phyloP scores from a whole-genome alignment of 1,140 invertebrate species.

The Teleopsis dalmanni region DNA sequence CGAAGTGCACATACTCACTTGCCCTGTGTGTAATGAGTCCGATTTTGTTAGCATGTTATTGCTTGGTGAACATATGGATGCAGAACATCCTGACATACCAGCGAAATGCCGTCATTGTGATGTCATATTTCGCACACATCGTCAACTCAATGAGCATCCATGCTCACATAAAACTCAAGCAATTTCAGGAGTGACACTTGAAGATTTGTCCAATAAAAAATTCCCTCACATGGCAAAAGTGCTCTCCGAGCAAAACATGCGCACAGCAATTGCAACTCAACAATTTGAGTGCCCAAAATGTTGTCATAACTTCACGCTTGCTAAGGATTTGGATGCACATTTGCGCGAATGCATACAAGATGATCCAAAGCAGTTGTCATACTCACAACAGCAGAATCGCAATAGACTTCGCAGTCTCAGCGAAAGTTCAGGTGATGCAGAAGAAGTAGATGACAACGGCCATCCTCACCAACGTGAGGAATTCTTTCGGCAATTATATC shows the following conservation, averaged over 20 bases:
- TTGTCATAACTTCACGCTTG: constrained; percentile 64
- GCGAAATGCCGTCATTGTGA: constrained; percentile 65
- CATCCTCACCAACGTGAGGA: constrained; percentile 54
- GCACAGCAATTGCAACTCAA: constrained; percentile 55
- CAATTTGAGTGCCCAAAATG: constrained; percentile 67
- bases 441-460: constrained; percentile 12
- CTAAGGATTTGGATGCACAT: constrained; percentile 61
- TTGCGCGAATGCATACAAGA: constrained; percentile 47
- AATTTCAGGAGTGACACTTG: constrained; percentile 67
- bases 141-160: constrained; percentile 57
- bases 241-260: constrained; percentile 61
- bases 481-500: constrained; percentile 71
- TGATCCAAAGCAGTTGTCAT: no score
- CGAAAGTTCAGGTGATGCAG: constrained; percentile 12
- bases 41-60: constrained; percentile 54
- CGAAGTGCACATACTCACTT: constrained; percentile 22
- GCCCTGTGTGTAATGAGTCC: constrained; percentile 54
- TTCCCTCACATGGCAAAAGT: constrained; percentile 68
- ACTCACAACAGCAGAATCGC: no score
- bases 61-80: constrained; percentile 61
- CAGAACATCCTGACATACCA: constrained; percentile 60
- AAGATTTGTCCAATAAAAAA: constrained; percentile 70
- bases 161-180: no score
- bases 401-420: constrained; percentile 31
- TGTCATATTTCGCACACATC: constrained; percentile 60